Conservation (phyloP, 2,888 invertebrate genomes). For the Listrodromus nycthemerus region DNA sequence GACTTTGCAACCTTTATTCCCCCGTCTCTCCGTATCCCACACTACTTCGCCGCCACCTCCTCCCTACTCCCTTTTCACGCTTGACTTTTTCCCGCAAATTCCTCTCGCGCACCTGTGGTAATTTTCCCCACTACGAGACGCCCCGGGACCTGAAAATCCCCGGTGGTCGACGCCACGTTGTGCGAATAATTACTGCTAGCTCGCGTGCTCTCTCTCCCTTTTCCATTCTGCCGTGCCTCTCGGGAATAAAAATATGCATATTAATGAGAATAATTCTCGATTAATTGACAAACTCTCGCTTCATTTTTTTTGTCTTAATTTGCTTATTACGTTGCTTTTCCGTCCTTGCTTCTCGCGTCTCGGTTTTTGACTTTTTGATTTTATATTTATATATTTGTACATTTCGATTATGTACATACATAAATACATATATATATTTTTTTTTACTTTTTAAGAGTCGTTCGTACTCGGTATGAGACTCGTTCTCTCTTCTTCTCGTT, state of each 20-base stretch:
- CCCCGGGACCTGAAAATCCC: constrained; percentile 47
- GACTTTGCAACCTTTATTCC: constrained; percentile 48
- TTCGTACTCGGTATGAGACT: constrained; percentile 3
- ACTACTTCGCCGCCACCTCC: neutral
- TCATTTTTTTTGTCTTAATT: constrained; percentile 28
- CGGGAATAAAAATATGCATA: constrained; percentile 65
- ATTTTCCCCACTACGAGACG: constrained; percentile 57
- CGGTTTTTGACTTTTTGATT: neutral
- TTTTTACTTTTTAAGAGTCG: neutral
- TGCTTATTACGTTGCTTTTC: constrained; percentile 12
- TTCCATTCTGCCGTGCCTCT: neutral
- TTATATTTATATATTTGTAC: neutral
- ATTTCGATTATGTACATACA: neutral
- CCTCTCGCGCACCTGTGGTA: constrained; percentile 57
- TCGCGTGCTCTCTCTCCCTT: constrained; percentile 4
- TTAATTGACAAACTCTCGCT: constrained; percentile 55
- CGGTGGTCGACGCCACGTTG: constrained; percentile 47
- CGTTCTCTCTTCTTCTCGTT: constrained; percentile 13
- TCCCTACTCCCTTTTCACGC: constrained; percentile 25
- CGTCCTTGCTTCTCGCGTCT: neutral
- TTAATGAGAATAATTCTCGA: constrained; percentile 65
- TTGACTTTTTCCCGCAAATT: constrained; percentile 63
- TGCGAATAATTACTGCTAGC: constrained; percentile 61
- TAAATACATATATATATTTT: neutral
- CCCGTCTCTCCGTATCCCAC: neutral